phyloP scores from a whole-genome alignment of 2,888 invertebrate species.

The Parnassius glacialis region DNA sequence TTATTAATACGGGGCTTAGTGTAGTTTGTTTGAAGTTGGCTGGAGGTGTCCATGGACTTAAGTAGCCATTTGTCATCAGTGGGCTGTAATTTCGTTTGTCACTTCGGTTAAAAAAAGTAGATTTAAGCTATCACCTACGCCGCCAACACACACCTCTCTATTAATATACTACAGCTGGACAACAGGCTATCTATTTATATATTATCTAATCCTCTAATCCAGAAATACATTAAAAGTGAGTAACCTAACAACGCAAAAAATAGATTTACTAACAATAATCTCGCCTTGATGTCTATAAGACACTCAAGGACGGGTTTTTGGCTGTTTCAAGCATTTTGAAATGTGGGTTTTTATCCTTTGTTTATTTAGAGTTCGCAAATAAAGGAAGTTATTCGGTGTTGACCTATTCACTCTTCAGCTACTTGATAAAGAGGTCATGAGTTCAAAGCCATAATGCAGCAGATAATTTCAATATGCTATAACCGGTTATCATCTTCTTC shows the following conservation, averaged over 20 bases:
- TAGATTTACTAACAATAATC: constrained; percentile 35
- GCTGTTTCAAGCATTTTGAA: constrained; percentile 58
- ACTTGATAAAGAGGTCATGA: constrained; percentile 30
- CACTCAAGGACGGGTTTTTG: constrained; percentile 58
- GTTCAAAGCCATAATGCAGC: constrained; percentile 28
- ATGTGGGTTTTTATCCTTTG: constrained; percentile 36
- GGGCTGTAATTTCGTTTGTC: too few species aligned
- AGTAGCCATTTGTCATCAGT: too few species aligned
- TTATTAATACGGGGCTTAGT: too few species aligned
- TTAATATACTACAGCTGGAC: too few species aligned
- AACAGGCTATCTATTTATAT: too few species aligned
- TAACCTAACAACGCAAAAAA: constrained; percentile 21
- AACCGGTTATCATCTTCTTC: neutral
- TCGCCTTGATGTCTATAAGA: constrained; percentile 58
- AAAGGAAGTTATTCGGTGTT: constrained; percentile 32
- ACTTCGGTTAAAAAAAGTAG: too few species aligned
- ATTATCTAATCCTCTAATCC: too few species aligned
- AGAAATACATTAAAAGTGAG: constrained; percentile 10
- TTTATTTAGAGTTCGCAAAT: constrained; percentile 36
- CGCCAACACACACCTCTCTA: too few species aligned
- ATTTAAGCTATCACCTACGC: too few species aligned
- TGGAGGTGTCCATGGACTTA: too few species aligned
- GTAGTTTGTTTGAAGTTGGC: too few species aligned
- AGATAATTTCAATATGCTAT: constrained; percentile 4
- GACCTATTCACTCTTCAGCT: constrained; percentile 25